Evolutionary conservation across 1,140 invertebrate species (phyloP).

Genomic region (Ceratina australensis): DNA sequence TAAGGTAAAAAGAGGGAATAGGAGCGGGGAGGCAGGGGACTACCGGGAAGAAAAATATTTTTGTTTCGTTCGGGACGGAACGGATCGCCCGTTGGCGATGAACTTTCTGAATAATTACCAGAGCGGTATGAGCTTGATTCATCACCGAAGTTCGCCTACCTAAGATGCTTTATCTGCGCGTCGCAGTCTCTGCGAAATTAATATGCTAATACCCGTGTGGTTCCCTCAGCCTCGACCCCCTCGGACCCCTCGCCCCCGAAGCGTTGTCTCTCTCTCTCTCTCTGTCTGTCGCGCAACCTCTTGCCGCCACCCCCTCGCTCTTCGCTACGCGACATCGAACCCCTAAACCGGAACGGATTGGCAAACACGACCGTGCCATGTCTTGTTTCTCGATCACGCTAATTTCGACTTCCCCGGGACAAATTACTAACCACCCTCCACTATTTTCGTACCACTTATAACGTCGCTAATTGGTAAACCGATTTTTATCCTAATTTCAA

Average conservation of each 20-base stretch:
- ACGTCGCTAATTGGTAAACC: too few species aligned
- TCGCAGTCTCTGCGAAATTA: slow-evolving; percentile 78
- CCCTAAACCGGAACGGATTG: slow-evolving; percentile 22
- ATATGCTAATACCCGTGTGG: slow-evolving; percentile 77
- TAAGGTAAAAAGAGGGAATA: background rate
- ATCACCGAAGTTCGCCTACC: slow-evolving; percentile 78
- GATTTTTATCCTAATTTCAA: too few species aligned
- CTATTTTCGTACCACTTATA: background rate
- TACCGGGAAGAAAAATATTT: slow-evolving; percentile 76
- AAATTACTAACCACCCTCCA: background rate
- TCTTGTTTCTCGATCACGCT: background rate
- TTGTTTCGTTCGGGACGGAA: slow-evolving; percentile 66
- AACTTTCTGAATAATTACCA: slow-evolving; percentile 78
- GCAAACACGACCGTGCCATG: slow-evolving; percentile 2
- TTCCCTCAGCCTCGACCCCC: slow-evolving; percentile 66
- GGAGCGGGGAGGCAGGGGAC: background rate
- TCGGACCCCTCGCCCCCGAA: slow-evolving; percentile 62
- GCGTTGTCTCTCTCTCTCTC: slow-evolving; percentile 45
- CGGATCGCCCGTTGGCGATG: slow-evolving; percentile 64
- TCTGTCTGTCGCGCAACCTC: slow-evolving; percentile 36
- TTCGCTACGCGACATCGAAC: slow-evolving; percentile 23
- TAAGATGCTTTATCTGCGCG: slow-evolving; percentile 80
- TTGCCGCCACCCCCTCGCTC: slow-evolving; percentile 5
- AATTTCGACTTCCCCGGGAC: background rate
- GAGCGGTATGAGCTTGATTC: slow-evolving; percentile 78